A percentile compares a stretch with the other conserved stretches of the same genome.
Evolutionary conservation across 2,113 vertebrate genomes (phyloP).

Genomic region (Piprites chloris): DNA sequence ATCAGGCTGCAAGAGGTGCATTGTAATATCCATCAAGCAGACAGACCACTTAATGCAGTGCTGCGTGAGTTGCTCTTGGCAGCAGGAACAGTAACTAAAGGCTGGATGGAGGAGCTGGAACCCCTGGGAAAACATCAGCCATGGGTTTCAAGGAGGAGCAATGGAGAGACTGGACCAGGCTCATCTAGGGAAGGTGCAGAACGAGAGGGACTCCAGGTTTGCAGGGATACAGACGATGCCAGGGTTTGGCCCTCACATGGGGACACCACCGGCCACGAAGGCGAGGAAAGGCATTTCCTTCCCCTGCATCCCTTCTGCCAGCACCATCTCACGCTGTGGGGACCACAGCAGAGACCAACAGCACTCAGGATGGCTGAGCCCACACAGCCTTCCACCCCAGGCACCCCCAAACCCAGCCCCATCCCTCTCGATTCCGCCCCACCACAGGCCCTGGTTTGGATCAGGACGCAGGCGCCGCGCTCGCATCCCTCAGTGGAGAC

Average conservation of each 20-base stretch:
- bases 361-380: neutral
- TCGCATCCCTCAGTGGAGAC: neutral
- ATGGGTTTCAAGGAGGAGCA: rapidly evolving
- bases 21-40: constrained; percentile 5
- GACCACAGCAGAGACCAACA: neutral
- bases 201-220: neutral
- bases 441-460: neutral
- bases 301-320: neutral
- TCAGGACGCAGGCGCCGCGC: neutral
- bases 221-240: neutral
- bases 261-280: neutral
- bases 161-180: neutral
- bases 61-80: neutral
- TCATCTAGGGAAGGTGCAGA: neutral
- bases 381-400: rapidly evolving
- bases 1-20: neutral
- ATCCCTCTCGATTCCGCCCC: neutral
- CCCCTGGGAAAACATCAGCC: rapidly evolving
- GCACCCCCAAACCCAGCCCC: neutral
- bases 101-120: neutral
- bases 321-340: rapidly evolving
- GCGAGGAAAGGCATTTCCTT: neutral
- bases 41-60: neutral
- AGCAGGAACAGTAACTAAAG: neutral
- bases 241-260: neutral